Base-by-base conservation (phyloP, 2,888 invertebrate species). In the Amblyjoppa fuscipennis region DNA sequence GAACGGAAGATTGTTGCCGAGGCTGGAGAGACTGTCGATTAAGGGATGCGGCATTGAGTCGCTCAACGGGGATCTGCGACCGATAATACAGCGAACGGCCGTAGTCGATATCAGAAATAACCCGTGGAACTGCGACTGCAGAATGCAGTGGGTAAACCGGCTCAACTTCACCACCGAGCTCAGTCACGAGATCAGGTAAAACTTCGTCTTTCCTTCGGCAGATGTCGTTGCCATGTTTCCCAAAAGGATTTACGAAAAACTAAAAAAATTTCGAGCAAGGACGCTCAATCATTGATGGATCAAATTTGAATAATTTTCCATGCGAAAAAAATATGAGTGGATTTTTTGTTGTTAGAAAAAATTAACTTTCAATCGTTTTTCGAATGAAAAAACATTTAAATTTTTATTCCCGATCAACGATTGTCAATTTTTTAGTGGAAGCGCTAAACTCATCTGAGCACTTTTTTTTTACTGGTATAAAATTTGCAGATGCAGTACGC, bases 91-190 rank as follows among this genome's bases (percentile, higher is more conserved):
- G 16, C 94, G 94, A 66, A 91, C 95, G 1, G 84, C 93, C 0
- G 90, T 93, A 59, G 86, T 96, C 68, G 96, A 96, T 88, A 88
- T 96, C 11, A 95, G 96, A 88, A 95, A 95, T 0, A 96, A 96
- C 91, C 95, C 95, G 0, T 96, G 96, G 96, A 93, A 93, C 11
- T 96, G 96, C 88, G 96, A 96, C 89, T 96, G 96, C 90, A 94
- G 95, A 25, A 93, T 96, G 68, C 90, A 93, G 31, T 96, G 96
- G 96, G 71, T 95, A 20, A 94, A 94, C 88, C 76, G 91, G 7
- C 88, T 95, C 49, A 95, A 95, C 89, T 94, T 95, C 76, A 89
- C 94, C 0, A 92, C 92, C 1, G 92, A 94, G 16, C 93, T 94
- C 87, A 94, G 94, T 56, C 94, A 94, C 3, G 94, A 95, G 89